These are phyloP conservation scores for Pristionchus mayeri DNA, from an alignment of 2,888 invertebrate species.

Conservation along the genomic window DNA sequence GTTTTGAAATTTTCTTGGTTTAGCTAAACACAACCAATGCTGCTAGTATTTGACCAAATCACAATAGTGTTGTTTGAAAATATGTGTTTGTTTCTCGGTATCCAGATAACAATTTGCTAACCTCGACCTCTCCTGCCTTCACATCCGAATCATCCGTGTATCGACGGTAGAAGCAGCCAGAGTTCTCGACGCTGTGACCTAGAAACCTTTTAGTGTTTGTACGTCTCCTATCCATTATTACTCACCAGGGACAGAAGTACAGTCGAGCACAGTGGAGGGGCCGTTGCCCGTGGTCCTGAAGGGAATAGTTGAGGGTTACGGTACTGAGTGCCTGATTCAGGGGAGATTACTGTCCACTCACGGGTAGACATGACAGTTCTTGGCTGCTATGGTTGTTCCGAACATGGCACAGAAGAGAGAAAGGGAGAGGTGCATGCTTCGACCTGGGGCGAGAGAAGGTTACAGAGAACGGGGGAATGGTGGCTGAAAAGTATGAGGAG, in stretches of 20 bases:
- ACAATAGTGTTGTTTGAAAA: no score
- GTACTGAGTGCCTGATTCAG: no score
- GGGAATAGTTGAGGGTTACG: background rate
- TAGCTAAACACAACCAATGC: no score
- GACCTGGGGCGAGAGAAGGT: background rate
- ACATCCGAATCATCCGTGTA: slow-evolving; percentile 17
- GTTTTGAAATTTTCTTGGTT: no score
- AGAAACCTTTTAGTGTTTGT: no score
- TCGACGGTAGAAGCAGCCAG: slow-evolving; percentile 27
- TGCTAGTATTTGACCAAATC: no score
- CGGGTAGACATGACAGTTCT: background rate
- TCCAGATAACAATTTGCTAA: no score
- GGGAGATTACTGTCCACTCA: background rate
- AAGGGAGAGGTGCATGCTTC: background rate
- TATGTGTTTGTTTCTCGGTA: no score
- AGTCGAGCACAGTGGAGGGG: background rate
- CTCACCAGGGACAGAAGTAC: background rate
- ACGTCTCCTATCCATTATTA: no score
- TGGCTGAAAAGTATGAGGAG: no score
- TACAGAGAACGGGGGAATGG: no score
- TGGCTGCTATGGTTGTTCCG: background rate
- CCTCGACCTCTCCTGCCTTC: background rate
- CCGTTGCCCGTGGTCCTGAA: slow-evolving; percentile 8
- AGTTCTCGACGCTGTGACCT: slow-evolving; percentile 8
- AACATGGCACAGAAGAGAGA: background rate